Conservation (phyloP, 2,113 vertebrate genomes). For the Oryzias javanicus region DNA sequence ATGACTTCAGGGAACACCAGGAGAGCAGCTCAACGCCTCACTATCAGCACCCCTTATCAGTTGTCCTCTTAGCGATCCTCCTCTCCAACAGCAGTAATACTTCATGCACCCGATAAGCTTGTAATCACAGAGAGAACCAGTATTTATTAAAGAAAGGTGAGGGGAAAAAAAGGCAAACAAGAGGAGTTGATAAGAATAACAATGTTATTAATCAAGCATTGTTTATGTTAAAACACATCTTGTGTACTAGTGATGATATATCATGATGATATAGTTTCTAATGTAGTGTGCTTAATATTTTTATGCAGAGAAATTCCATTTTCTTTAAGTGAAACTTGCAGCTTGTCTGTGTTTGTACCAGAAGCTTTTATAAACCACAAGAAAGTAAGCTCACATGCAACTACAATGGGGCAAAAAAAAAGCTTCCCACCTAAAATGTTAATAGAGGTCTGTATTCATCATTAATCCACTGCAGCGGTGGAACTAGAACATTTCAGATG, state of each 20-base stretch:
- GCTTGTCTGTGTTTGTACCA: background rate
- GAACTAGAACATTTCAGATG: no score
- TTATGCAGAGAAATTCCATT: slow-evolving; percentile 2
- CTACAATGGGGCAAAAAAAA: no score
- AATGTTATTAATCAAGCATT: slow-evolving; percentile 21
- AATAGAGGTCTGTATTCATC: no score
- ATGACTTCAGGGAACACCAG: no score
- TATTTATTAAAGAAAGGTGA: slow-evolving; percentile 42
- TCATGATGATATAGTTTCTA: no score
- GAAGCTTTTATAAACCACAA: no score
- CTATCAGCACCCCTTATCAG: no score
- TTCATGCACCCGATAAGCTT: slow-evolving; percentile 50
- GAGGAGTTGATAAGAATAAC: slow-evolving; percentile 14
- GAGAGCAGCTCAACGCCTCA: no score
- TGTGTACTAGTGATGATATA: no score
- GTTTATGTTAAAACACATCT: slow-evolving; percentile 9
- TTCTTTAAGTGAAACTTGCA: background rate
- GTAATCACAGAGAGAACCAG: slow-evolving; percentile 31
- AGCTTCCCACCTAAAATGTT: no score
- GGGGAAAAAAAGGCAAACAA: background rate
- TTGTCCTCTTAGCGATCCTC: slow-evolving; percentile 38
- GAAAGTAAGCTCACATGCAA: no score
- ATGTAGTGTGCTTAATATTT: background rate
- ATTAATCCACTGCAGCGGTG: no score
- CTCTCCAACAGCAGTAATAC: slow-evolving; percentile 48